These are phyloP conservation scores for Agrilus planipennis DNA, from an alignment of 1,140 invertebrate genomes.

Conservation along the genomic window DNA sequence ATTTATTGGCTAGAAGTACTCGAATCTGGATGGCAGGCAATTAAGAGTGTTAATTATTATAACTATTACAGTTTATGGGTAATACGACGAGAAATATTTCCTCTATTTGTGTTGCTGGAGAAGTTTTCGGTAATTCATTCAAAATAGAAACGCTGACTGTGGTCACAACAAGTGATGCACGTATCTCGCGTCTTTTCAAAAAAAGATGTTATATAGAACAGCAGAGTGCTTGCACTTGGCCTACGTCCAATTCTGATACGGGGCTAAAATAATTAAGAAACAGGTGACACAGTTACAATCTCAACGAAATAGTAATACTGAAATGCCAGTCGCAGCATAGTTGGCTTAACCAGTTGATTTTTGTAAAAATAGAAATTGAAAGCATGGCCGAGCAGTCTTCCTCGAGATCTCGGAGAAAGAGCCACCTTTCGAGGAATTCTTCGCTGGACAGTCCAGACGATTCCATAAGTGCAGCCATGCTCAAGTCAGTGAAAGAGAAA, in stretches of 20 bases:
- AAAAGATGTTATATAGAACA: conserved; percentile 2
- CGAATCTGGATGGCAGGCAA: no score
- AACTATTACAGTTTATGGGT: no score
- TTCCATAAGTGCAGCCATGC: conserved; percentile 31
- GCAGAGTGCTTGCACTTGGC: conserved; percentile 2
- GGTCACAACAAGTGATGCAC: no score
- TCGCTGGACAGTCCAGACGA: conserved; percentile 29
- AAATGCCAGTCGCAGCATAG: not conserved
- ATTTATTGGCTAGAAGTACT: no score
- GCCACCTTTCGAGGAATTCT: conserved; percentile 22
- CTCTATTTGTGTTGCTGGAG: no score
- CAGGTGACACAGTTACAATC: conserved; percentile 4
- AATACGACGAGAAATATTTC: no score
- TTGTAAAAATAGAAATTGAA: conserved; percentile 1
- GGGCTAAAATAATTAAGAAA: not conserved
- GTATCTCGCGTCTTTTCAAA: no score
- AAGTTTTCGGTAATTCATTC: no score
- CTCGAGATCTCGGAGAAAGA: conserved; percentile 20
- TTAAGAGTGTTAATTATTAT: no score
- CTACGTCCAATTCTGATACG: not conserved
- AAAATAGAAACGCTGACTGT: conserved; percentile 3
- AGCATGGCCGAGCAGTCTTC: conserved; percentile 25
- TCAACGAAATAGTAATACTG: conserved; percentile 2
- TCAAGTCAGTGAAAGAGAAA: conserved; percentile 38
- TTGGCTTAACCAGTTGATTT: no score